Percentiles rank a stretch among this genome's conserved stretches.
These are phyloP conservation scores for Vimba vimba DNA, from an alignment of 2,113 vertebrate species.

Conservation along the genomic window DNA sequence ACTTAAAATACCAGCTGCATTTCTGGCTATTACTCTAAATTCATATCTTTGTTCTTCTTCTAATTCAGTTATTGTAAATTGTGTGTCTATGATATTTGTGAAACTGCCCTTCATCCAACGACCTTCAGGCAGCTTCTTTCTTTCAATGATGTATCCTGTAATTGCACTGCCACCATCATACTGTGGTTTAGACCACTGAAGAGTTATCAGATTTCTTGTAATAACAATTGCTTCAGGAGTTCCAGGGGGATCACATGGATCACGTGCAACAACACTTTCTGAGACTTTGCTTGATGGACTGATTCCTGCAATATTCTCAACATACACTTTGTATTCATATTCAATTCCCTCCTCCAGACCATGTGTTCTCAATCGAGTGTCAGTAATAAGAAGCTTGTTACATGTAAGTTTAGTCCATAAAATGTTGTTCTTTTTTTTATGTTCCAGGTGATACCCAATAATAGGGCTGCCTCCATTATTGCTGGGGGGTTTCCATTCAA, in stretches of 20 bases:
- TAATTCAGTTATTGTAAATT: slow-evolving; percentile 88
- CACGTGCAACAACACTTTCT: slow-evolving; percentile 88
- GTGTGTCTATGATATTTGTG: slow-evolving; percentile 90
- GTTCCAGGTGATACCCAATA: slow-evolving; percentile 93
- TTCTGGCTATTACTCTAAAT: slow-evolving; percentile 95
- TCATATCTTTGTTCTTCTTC: slow-evolving; percentile 92
- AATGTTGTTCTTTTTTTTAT: slow-evolving; percentile 97
- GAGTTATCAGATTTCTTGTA: slow-evolving; percentile 89
- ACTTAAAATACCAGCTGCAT: slow-evolving; percentile 89
- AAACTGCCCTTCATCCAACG: slow-evolving; percentile 99
- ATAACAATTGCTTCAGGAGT: slow-evolving; percentile 92
- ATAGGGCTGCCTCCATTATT: slow-evolving; percentile 93
- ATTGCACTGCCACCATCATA: slow-evolving; percentile 96
- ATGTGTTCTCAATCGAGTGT: slow-evolving; percentile 89
- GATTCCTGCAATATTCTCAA: slow-evolving; percentile 94
- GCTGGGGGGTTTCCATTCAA: slow-evolving; percentile 92
- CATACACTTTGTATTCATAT: slow-evolving; percentile 96
- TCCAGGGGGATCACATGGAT: slow-evolving; percentile 94
- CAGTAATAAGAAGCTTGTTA: slow-evolving; percentile 89
- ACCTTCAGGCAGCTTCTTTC: slow-evolving; percentile 90
- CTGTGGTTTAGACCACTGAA: slow-evolving; percentile 92
- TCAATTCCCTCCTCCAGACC: slow-evolving; percentile 97
- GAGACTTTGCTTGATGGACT: slow-evolving; percentile 93
- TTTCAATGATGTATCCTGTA: slow-evolving; percentile 93
- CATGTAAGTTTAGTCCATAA: slow-evolving; percentile 86